A percentile compares a stretch with the other conserved stretches of the same genome.
These are phyloP conservation scores for Sipha maydis DNA, from an alignment of 2,888 invertebrate species.

Conservation along the genomic window DNA sequence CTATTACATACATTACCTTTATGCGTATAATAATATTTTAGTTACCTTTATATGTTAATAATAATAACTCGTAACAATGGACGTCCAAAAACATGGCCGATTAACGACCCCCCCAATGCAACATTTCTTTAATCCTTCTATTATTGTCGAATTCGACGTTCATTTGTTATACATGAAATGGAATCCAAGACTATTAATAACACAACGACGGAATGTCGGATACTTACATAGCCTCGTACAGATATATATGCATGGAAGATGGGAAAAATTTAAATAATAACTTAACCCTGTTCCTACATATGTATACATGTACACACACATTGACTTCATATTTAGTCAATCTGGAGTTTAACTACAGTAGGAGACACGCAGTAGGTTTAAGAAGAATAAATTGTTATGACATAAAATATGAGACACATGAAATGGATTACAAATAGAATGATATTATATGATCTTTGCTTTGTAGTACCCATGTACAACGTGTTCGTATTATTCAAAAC, in stretches of 20 bases:
- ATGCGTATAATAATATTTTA: background rate
- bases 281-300: background rate
- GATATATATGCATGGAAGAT: background rate
- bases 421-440: background rate
- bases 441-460: background rate
- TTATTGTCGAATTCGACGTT: constrained; percentile 11
- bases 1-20: background rate
- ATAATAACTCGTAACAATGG: constrained; percentile 42
- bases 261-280: constrained; percentile 39
- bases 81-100: constrained; percentile 41
- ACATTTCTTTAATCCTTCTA: constrained; percentile 36
- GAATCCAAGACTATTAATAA: constrained; percentile 42
- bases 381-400: background rate
- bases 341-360: background rate
- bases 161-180: constrained; percentile 29
- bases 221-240: no score
- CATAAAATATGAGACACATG: background rate
- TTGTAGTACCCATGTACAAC: background rate
- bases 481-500: background rate
- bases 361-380: background rate
- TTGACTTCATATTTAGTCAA: background rate
- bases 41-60: constrained; percentile 27
- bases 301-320: background rate
- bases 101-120: constrained; percentile 35
- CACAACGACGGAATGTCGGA: background rate